Base-by-base conservation (phyloP, 1,140 invertebrate species). In the Drosophila sproati region DNA sequence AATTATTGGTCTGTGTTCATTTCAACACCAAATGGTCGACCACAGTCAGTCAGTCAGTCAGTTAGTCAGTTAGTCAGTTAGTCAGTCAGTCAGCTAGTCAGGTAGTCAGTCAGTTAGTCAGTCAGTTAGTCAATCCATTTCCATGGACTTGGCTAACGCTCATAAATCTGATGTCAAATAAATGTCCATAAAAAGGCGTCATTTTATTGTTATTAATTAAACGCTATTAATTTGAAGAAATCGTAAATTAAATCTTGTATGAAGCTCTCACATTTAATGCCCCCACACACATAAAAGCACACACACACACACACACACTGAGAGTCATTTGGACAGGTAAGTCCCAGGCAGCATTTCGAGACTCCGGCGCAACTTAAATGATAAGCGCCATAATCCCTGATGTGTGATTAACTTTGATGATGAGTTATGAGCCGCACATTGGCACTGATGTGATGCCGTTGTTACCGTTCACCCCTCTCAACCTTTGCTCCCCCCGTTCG, bases 171-270 rank as follows among this genome's bases (percentile, higher is more conserved):
- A 52, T 72, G 74, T 73, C 85, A 89, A 89, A 89, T 89, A 89
- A 89, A 89, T 81, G 86, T 81, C 78, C 81, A 89, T 89, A 89
- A 89, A 81, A 78, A 89, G 87, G 86, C 86, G 86, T 89, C 86
- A 89, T 86, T 89, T 89, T 89, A 89, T 90, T 89, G 86, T 89
- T 89, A 89, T 89, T 89, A 89, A 89, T 89, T 89, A 90, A 89
- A 89, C 55, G 86, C 86, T 90, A 89, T 89, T 89, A 90, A 89
- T 89, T 89, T 89, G 87, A 82, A 90, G 86, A 90, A 89, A 89
- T 89, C 86, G 86, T 89, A 89, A 89, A 89, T 89, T 90, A 89
- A 89, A 89, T 90, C 86, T 82, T 59, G 67, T 56, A 51, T 75
- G 70, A 52, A 66, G 67, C 74, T 74, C 51, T 51, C 80, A 62